Percentiles rank a stretch among this genome's conserved stretches.
phyloP scores from a whole-genome alignment of 2,888 invertebrate genomes.

The Eupithecia vulgata region DNA sequence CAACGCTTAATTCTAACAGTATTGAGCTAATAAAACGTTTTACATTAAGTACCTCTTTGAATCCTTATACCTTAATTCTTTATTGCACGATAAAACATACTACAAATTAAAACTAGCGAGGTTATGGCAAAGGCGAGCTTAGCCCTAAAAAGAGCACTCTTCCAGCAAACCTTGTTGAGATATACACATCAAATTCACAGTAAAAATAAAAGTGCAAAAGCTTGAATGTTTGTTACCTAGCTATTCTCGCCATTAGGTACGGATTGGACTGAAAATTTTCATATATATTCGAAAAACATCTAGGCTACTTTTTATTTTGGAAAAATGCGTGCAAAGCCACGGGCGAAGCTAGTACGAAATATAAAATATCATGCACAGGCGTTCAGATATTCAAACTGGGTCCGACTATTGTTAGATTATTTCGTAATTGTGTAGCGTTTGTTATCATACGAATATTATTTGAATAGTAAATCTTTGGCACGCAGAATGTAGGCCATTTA shows the following conservation, averaged over 20 bases:
- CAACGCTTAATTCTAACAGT: constrained; percentile 50
- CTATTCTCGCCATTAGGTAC: neutral
- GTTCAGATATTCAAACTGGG: constrained; percentile 9
- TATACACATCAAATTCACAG: neutral
- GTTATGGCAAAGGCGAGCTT: neutral
- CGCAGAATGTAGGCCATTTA: constrained; percentile 19
- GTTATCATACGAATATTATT: constrained; percentile 20
- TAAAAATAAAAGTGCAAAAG: neutral
- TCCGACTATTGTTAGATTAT: constrained; percentile 9
- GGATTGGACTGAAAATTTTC: neutral
- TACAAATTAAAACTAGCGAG: no score
- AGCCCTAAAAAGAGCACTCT: neutral
- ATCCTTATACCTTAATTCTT: constrained; percentile 6
- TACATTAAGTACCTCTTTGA: constrained; percentile 28
- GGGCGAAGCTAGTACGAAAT: neutral
- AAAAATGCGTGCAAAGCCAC: neutral
- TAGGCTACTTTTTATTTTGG: neutral
- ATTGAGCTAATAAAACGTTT: constrained; percentile 38
- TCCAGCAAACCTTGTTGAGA: neutral
- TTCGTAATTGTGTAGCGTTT: constrained; percentile 4
- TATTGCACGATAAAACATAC: neutral
- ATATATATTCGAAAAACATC: neutral
- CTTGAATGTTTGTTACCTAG: neutral
- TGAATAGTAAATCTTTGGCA: constrained; percentile 15
- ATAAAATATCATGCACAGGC: constrained; percentile 18